Percentiles rank a stretch among this genome's conserved stretches.
Conservation (phyloP, 1,140 invertebrate genomes). For the Aradophagus sp. region DNA sequence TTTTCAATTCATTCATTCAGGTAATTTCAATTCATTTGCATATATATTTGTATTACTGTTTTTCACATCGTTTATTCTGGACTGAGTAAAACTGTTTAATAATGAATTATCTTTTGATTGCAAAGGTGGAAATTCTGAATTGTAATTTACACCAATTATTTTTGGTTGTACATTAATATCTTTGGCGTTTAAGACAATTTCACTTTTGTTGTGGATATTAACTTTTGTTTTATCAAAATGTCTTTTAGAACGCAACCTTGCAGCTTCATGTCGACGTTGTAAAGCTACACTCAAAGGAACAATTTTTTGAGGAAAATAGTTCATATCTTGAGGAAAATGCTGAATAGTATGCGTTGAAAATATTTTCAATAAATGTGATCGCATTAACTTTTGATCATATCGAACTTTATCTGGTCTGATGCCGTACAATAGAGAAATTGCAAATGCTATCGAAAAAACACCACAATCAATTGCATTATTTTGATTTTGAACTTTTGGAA, state of each 20-base stretch:
- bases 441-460: slow-evolving; percentile 38
- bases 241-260: not conserved
- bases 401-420: slow-evolving; percentile 30
- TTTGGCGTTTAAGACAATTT: no score
- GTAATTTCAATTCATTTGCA: not conserved
- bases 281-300: slow-evolving; percentile 10
- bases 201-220: no score
- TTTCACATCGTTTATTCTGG: no score
- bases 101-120: no score
- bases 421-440: slow-evolving; percentile 19
- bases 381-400: no score
- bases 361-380: slow-evolving; percentile 14
- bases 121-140: no score
- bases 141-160: no score
- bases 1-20: no score
- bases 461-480: no score
- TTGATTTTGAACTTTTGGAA: slow-evolving; percentile 34
- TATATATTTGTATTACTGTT: slow-evolving; percentile 1
- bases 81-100: no score
- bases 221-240: slow-evolving; percentile 2
- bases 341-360: slow-evolving; percentile 1
- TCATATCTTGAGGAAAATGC: slow-evolving; percentile 12
- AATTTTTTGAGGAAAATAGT: not conserved
- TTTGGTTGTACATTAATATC: no score
- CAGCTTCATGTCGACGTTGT: not conserved